Base-by-base conservation (phyloP, 2,113 vertebrate genomes). In the Cinclus cinclus region DNA sequence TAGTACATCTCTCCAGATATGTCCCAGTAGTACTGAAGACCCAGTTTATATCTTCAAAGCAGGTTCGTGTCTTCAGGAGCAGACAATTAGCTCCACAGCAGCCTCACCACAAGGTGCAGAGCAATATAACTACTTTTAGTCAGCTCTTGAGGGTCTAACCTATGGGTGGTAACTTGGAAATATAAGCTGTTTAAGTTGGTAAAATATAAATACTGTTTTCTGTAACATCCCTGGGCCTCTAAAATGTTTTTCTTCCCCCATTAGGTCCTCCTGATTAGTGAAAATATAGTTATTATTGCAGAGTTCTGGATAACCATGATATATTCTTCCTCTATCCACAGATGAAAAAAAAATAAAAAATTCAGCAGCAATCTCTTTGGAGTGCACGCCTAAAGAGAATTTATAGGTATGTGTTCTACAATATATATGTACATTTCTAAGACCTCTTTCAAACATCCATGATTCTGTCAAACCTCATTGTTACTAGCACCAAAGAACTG, bases 81-180 rank as follows among this genome's bases (percentile, higher is more conserved):
- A 42, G 56, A 18, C 23, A 37, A 0, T 30, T 24, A 41, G 10
- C 65, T 63, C 49, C 27, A 4, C 1, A 8, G 52, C 56, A 87
- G 74, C 56, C 56, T 12, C 56, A 53, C 9, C 3, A 5, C 0
- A 0, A 24, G 18, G 5, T 7, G 12, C 47, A 21, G 56, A 46
- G 74, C 31, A 68, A 13, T 68, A 23, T 13, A 60, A 50, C 44
- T 77, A 33, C 53, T 77, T 68, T 27, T 22, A 60, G 11, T 60
- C 71, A 33, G 25, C 31, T 59, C 53, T 52, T 77, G 44, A 27
- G 37, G 33, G 33, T 60, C 44, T 60, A 31, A 52, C 37, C 14
- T 44, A 27, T 33, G 46, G 14, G 17, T 60, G 22, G 27, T 37
- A 86, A 33, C 33, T 37, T 44, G 53, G 37, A 77, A 68, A 68